These are phyloP conservation scores for Temnothorax longispinosus DNA, from an alignment of 1,140 invertebrate genomes.

Conservation along the genomic window DNA sequence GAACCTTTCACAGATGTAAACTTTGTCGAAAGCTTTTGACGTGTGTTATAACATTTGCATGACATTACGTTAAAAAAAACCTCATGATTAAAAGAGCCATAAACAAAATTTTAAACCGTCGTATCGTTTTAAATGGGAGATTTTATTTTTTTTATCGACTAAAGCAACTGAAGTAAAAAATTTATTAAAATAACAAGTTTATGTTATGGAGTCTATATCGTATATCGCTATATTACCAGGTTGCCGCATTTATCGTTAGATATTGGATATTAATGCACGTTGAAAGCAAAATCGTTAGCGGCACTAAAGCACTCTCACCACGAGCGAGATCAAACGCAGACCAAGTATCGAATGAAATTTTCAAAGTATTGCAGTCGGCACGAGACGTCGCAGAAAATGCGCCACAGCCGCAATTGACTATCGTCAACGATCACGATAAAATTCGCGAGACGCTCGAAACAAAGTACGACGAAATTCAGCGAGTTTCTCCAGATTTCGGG, in stretches of 20 bases:
- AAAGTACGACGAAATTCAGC: not conserved
- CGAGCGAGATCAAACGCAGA: not conserved
- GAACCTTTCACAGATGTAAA: no score
- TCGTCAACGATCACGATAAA: not conserved
- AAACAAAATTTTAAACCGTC: not conserved
- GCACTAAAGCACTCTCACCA: not conserved
- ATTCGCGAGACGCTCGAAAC: not conserved
- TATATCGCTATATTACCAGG: not conserved
- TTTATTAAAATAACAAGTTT: not conserved
- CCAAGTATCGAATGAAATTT: conserved; percentile 19
- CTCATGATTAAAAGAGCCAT: not conserved
- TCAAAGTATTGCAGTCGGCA: not conserved
- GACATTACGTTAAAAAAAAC: not conserved
- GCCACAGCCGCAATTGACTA: not conserved
- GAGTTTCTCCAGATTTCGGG: not conserved
- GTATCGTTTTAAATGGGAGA: not conserved
- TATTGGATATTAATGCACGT: conserved; percentile 3
- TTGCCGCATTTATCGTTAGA: not conserved
- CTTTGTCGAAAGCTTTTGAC: not conserved
- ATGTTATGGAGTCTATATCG: not conserved
- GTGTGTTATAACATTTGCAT: not conserved
- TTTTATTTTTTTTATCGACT: not conserved
- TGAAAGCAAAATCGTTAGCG: not conserved
- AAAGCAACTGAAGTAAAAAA: not conserved
- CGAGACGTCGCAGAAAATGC: not conserved